Base-by-base conservation (phyloP, 2,113 vertebrate species). In the Calyptommatus sinebrachiatus region DNA sequence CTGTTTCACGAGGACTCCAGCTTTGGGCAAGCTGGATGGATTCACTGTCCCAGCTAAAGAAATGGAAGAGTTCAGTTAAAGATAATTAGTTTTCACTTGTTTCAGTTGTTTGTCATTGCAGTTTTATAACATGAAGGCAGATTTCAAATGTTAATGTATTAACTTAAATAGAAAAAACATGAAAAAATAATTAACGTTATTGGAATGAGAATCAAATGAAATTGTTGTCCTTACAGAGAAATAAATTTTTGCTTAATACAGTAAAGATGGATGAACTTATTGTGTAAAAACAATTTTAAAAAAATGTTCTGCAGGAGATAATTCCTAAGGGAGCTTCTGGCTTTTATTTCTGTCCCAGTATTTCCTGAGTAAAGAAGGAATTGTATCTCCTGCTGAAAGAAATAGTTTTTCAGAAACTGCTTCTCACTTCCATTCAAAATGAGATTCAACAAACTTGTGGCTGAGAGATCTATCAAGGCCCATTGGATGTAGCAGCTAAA, bases 41-140 rank as follows among this genome's bases (percentile, higher is more conserved):
- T 89, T 99, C 98, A 86, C 93, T 96, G 93, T 98, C 97, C 98
- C 98, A 99, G 89, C 98, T 99, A 91, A 78, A 93, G 88, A 12
- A 90, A 89, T 71, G 84, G 80, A 86, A 88, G 3, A 8, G n/a
- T 65, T 70, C 71, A 88, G 26, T 85, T 48, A 76, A 57, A 53
- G 11, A 45, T n/a, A 57, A 74, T 67, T 12, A 10, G 31, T 67
- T 10, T 53, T 79, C 46, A 29, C 24, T 69, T 69, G 6, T 61
- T 70, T 70, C 26, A 69, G 67, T 29, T 11, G 20, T 24, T 76
- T 31, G 48, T 9, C 16, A 60, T 57, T 18, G 16, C 26, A 35
- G n/a, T 11, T 1, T 60, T 78, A 66, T 20, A 28, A 77, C 68
- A 50, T 9, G 8, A 60, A 29, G 35, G 11, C 16, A 60, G 35